Conservation (phyloP, 2,797 vertebrate genomes). For the Pseudopleuronectes americanus region DNA sequence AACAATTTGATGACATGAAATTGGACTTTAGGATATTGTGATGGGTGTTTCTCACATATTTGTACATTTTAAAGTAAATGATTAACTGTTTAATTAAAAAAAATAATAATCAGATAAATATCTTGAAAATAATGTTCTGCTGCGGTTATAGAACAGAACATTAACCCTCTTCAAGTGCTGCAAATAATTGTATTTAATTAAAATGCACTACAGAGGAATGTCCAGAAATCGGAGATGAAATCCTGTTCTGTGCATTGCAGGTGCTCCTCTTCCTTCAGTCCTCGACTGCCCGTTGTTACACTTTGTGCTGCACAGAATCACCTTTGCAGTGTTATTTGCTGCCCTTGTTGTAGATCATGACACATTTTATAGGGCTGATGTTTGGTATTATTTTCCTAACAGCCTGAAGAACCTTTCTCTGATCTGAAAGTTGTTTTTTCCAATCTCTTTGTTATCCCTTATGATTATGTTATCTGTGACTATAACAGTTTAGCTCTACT, state of each 20-base stretch:
- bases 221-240: neutral
- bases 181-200: too few species aligned
- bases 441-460: slow-evolving; percentile 51
- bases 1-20: neutral
- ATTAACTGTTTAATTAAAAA: neutral
- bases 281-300: neutral
- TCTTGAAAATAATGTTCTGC: neutral
- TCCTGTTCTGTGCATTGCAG: neutral
- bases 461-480: slow-evolving; percentile 48
- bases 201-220: neutral
- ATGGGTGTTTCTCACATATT: neutral
- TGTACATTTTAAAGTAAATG: neutral
- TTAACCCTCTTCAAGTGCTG: too few species aligned
- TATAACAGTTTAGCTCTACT: slow-evolving; percentile 46
- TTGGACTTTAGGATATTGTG: neutral
- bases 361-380: slow-evolving; percentile 31
- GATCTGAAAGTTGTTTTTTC: slow-evolving; percentile 38
- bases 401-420: slow-evolving; percentile 39
- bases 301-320: slow-evolving; percentile 3
- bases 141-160: too few species aligned
- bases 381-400: slow-evolving; percentile 48
- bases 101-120: too few species aligned
- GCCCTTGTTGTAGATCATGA: slow-evolving; percentile 37
- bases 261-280: neutral
- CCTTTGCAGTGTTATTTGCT: slow-evolving; percentile 22